A percentile compares a stretch with the other conserved stretches of the same genome.
Conservation (phyloP, 2,888 invertebrate species). For the Ichneumoninae sp. region DNA sequence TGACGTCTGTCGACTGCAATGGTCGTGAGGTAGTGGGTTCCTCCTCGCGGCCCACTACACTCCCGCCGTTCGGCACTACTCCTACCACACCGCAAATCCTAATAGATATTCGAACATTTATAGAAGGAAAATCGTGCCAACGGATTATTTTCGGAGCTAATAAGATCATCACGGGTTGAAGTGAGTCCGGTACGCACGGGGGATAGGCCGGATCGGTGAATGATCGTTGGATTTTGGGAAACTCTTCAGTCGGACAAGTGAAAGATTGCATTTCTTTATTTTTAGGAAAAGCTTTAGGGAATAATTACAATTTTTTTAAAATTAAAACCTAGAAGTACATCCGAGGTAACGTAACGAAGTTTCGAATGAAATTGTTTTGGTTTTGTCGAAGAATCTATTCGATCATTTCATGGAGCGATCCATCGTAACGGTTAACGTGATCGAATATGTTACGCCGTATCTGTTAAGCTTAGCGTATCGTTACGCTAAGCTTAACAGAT, state of each 20-base stretch:
- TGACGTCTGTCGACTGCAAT: conserved; percentile 15
- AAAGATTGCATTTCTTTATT: background rate
- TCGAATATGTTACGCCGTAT: background rate
- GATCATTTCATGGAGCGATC: background rate
- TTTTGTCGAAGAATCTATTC: background rate
- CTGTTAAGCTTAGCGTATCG: background rate
- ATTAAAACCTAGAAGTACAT: background rate
- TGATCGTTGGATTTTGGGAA: background rate
- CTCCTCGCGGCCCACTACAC: background rate
- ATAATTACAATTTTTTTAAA: background rate
- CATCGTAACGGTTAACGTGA: no score
- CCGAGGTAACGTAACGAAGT: background rate
- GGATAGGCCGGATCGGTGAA: background rate
- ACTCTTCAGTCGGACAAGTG: background rate
- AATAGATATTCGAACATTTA: conserved; percentile 65
- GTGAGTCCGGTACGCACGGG: background rate
- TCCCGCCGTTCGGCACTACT: background rate
- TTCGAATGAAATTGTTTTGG: no score
- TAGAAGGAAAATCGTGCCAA: conserved; percentile 62
- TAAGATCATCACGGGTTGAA: conserved; percentile 56
- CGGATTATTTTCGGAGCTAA: conserved; percentile 61
- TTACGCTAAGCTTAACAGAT: no score
- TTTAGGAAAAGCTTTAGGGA: no score
- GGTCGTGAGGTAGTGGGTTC: background rate
- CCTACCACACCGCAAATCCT: conserved; percentile 34